Evolutionary conservation across 2,797 vertebrate genomes (phyloP).

Genomic region (Psittacula derbiana): DNA sequence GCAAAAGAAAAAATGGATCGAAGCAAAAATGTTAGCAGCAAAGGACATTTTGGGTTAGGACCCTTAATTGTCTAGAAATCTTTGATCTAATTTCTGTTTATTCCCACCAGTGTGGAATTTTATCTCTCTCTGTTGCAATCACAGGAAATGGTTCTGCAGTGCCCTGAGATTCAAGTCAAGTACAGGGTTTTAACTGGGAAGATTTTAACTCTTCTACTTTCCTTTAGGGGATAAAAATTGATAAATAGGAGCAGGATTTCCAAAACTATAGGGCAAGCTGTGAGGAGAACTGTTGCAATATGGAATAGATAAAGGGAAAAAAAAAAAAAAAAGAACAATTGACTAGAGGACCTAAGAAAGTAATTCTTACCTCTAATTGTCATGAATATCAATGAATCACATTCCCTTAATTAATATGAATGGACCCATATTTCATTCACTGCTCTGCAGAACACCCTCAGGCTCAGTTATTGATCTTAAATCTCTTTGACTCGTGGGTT

Average conservation of each 20-base stretch:
- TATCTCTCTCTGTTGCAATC: constrained; percentile 3
- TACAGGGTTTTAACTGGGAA: background rate
- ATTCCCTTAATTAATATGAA: background rate
- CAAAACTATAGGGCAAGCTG: background rate
- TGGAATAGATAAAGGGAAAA: background rate
- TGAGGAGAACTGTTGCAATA: background rate
- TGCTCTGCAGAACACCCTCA: background rate
- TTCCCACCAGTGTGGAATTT: constrained; percentile 30
- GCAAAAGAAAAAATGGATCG: background rate
- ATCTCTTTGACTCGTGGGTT: background rate
- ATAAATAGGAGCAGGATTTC: background rate
- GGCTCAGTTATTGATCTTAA: background rate
- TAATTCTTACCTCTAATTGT: background rate
- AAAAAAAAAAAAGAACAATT: background rate
- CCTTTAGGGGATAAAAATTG: background rate
- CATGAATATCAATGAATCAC: background rate
- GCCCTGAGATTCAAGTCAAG: background rate
- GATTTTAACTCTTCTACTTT: background rate
- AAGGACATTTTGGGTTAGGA: background rate
- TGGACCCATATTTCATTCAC: background rate
- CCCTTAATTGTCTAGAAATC: background rate
- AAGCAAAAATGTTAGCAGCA: background rate
- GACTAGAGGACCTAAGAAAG: background rate
- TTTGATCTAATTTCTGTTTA: background rate
- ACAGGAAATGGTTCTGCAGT: constrained; percentile 13